phyloP scores from a whole-genome alignment of 2,888 invertebrate species.

The Aromia moschata region DNA sequence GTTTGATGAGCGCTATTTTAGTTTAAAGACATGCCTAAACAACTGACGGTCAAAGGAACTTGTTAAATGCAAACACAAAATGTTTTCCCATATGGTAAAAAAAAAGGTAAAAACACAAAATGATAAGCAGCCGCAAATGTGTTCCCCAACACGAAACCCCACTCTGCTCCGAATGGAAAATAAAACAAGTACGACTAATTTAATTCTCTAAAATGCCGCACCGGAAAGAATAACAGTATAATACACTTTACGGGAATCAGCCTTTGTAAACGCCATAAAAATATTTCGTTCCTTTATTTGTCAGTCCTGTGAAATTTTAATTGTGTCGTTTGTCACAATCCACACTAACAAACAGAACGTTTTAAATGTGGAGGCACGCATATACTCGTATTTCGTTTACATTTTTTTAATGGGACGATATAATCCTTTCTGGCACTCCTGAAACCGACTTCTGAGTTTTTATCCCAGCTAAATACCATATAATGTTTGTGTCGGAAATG shows the following conservation, averaged over 20 bases:
- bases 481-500: no score
- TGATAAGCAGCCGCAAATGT: constrained; percentile 4
- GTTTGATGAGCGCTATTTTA: no score
- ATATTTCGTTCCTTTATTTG: constrained; percentile 18
- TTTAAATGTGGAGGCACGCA: no score
- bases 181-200: constrained; percentile 13
- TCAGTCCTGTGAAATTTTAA: constrained; percentile 11
- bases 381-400: no score
- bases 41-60: no score
- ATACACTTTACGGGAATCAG: constrained; percentile 9
- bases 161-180: background rate
- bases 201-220: constrained; percentile 4
- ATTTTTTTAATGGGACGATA: no score
- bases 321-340: constrained; percentile 2
- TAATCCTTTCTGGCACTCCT: no score
- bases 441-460: no score
- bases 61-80: no score
- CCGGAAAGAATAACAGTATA: constrained; percentile 3
- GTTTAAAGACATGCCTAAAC: no score
- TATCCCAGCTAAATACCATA: no score
- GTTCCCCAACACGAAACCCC: constrained; percentile 3
- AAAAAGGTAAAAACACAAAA: background rate
- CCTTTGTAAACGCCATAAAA: constrained; percentile 9
- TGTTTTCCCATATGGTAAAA: background rate
- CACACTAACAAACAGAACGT: no score